phyloP scores from a whole-genome alignment of 2,888 invertebrate species.

The Panopea generosa region DNA sequence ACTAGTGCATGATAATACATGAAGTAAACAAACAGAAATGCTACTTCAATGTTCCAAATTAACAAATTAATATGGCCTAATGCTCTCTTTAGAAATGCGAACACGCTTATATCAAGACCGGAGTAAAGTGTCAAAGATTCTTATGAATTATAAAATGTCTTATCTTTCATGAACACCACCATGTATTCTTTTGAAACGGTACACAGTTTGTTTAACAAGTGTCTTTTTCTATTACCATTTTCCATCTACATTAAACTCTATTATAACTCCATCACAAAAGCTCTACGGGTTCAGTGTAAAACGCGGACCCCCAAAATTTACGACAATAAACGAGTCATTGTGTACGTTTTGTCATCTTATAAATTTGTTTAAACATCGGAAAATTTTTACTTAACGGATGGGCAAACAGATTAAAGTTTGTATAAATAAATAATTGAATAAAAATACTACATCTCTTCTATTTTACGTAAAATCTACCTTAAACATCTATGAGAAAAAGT shows the following conservation, averaged over 20 bases:
- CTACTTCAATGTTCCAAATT: too few species aligned
- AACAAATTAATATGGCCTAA: conserved; percentile 56
- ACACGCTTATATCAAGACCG: conserved; percentile 22
- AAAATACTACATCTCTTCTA: not conserved
- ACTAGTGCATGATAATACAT: too few species aligned
- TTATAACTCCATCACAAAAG: conserved; percentile 33
- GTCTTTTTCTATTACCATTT: conserved; percentile 48
- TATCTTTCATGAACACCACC: conserved; percentile 24
- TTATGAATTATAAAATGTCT: conserved; percentile 41
- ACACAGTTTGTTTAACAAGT: conserved; percentile 44
- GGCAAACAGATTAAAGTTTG: conserved; percentile 32
- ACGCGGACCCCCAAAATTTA: conserved; percentile 50
- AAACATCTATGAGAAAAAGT: too few species aligned
- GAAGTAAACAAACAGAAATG: too few species aligned
- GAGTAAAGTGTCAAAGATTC: conserved; percentile 42
- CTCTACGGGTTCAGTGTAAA: conserved; percentile 33
- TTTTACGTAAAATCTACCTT: too few species aligned
- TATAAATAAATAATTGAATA: conserved; percentile 38
- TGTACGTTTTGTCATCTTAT: conserved; percentile 13
- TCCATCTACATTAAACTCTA: conserved; percentile 25
- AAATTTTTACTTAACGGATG: conserved; percentile 26
- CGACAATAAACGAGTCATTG: conserved; percentile 49
- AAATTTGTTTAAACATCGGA: conserved; percentile 41
- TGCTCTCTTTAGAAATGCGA: conserved; percentile 34
- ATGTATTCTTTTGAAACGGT: conserved; percentile 40